Evolutionary conservation across 2,113 vertebrate species (phyloP), one percentile per base, ranked within the genome.

Genomic region (Sebastes fasciatus): DNA sequence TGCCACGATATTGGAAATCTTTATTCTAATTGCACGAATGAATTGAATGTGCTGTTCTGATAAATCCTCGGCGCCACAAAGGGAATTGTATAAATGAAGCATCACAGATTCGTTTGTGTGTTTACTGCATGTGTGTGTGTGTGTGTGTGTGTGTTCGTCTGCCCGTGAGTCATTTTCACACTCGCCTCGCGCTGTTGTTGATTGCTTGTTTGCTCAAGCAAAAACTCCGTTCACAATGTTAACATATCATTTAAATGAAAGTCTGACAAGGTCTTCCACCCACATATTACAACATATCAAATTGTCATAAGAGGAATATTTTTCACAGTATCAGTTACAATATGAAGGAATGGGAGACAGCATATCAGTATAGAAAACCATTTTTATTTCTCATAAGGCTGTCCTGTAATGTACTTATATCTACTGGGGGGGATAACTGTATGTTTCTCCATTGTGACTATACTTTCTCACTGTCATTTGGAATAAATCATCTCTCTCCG

Each of bases 371-470:
- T 96, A 95, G 91, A 95, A 96, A 95, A 95, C 77, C 85, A 86
- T 89, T 92, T 92, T 94, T 94, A 93, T 93, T 94, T 94, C 91
- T 92, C 92, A 93, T 94, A 94, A 95, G 93, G 90, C 90, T 91
- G 90, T 91, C 89, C 85, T 92, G 92, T 92, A 90, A 91, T 91
- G 89, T 88, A 86, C 86, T 93, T 88, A 89, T 91, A 91, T 92
- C 92, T 95, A 94, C 86, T 89, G 89, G 90, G 86, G 90, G 86
- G 91, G 83, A 88, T 90, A 91, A 92, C 88, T 90, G 77, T 82
- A 91, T 88, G 82, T 86, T 83, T 86, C 82, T 89, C 83, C 66
- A 77, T 73, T 82, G 82, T 86, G 89, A 88, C 84, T 90, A 89
- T 86, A 89, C 90, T 88, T 88, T 86, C 86, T 91, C 83, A 51